Evolutionary conservation across 2,797 vertebrate genomes (phyloP).

Genomic region (Rhyacichthys aspro): DNA sequence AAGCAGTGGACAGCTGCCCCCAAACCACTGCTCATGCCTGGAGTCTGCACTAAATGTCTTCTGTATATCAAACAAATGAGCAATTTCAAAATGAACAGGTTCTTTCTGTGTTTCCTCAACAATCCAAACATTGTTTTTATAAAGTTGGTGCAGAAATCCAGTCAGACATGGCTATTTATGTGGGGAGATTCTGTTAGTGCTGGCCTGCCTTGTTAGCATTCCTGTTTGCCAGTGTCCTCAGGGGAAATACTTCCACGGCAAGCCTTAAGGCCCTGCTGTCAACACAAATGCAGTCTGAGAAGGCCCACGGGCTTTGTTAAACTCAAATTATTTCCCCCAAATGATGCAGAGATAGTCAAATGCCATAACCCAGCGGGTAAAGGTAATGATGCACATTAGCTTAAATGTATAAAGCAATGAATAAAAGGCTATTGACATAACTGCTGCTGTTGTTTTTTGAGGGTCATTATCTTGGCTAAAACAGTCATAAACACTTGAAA

Average conservation of each 20-base stretch:
- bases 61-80: too few species aligned
- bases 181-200: conserved; percentile 19
- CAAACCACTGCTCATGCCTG: too few species aligned
- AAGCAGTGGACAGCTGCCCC: too few species aligned
- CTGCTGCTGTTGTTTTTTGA: not conserved
- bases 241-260: conserved; percentile 33
- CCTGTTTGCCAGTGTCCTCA: conserved; percentile 34
- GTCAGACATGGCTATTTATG: conserved; percentile 1
- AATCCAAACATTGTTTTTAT: not conserved
- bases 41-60: too few species aligned
- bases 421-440: conserved; percentile 7
- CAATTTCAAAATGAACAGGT: too few species aligned
- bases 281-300: conserved; percentile 43
- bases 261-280: conserved; percentile 48
- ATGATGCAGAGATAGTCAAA: conserved; percentile 35
- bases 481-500: not conserved
- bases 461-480: conserved; percentile 1
- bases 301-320: conserved; percentile 44
- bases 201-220: conserved; percentile 38
- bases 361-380: conserved; percentile 24
- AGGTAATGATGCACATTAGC: conserved; percentile 15
- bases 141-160: not conserved
- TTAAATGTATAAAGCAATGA: conserved; percentile 1
- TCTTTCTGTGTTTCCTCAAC: too few species aligned
- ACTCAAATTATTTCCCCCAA: conserved; percentile 33